Evolutionary conservation across 2,888 invertebrate species (phyloP).

Genomic region (Cryptocephalus moraei): DNA sequence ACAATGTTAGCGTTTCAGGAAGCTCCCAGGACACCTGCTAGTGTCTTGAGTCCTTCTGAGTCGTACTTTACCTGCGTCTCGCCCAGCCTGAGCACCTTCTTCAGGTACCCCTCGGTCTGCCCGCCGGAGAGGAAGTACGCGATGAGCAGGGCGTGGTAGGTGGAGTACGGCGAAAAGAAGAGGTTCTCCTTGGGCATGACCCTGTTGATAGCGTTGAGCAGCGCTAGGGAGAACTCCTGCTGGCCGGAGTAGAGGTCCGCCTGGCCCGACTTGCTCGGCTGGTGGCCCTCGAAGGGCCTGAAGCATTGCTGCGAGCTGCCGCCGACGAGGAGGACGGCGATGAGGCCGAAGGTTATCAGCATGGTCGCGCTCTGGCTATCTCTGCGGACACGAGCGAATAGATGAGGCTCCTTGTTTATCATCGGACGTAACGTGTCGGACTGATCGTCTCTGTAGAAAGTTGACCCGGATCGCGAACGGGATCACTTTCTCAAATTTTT

Average conservation of each 20-base stretch:
- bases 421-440: constrained; percentile 6
- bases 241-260: constrained; percentile 47
- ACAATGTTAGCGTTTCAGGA: too few species aligned
- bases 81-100: constrained; percentile 51
- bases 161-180: constrained; percentile 82
- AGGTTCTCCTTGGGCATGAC: constrained; percentile 59
- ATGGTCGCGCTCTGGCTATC: too few species aligned
- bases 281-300: constrained; percentile 35
- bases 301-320: constrained; percentile 37
- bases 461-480: constrained; percentile 26
- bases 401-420: constrained; percentile 1
- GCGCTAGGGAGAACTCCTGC: constrained; percentile 58
- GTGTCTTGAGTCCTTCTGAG: too few species aligned
- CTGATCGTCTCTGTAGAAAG: constrained; percentile 19
- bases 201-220: constrained; percentile 57
- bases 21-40: too few species aligned
- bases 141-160: constrained; percentile 67
- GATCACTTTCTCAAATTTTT: constrained; percentile 23
- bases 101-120: constrained; percentile 56
- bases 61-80: constrained; percentile 42
- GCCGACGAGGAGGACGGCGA: constrained; percentile 18
- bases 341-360: constrained; percentile 36
- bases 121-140: constrained; percentile 69
- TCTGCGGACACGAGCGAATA: too few species aligned
- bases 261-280: constrained; percentile 21